Evolutionary conservation across 2,888 invertebrate species (phyloP), one percentile per base, ranked within the genome.

Genomic region (Neuroscelio doddi): DNA sequence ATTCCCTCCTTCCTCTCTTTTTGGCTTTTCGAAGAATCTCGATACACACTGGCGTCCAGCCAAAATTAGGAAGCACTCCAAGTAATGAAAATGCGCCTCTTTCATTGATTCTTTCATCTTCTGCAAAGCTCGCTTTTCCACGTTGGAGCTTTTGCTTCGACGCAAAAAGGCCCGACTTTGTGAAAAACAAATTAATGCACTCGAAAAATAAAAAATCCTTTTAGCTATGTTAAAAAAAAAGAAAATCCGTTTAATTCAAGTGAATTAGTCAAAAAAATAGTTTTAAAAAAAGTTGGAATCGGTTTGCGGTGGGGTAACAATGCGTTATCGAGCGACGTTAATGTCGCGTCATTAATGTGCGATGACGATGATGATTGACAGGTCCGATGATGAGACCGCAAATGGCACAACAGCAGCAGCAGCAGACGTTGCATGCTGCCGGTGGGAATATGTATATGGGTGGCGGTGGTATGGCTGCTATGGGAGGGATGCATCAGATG

Each of bases 321-420:
- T 8, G 8, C 26, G 26, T 26, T 26, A 26, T 8, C 26, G 26
- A 26, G 26, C 8, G 26, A 26, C 26, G 26, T 26, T 26, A 26
- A 26, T 26, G 26, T 26, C 26, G 8, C 26, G 26, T 8, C 26
- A 26, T 26, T 26, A 26, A 26, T 26, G 26, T 8, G 26, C 4
- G 4, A 26, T 15, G 21, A 16, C 15, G 38, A 17, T 10, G 42
- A 15, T 29, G 44, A 29, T 44, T 29, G 44, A 14, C 70, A 89
- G 89, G 90, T 68, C 90, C 90, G 3, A 91, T 90, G 91, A 90
- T 91, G 88, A 86, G 90, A 67, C 88, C 90, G 1, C 90, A 89
- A 81, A 87, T 88, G 86, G 85, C 86, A 59, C 86, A 86, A 64
- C 86, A 86, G 67, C 86, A 86, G 38, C 88, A 87, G 65, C 88